Percentiles rank a stretch among this genome's conserved stretches.
Conservation (phyloP, 2,113 vertebrate species). For the Heterotilapia buettikoferi region DNA sequence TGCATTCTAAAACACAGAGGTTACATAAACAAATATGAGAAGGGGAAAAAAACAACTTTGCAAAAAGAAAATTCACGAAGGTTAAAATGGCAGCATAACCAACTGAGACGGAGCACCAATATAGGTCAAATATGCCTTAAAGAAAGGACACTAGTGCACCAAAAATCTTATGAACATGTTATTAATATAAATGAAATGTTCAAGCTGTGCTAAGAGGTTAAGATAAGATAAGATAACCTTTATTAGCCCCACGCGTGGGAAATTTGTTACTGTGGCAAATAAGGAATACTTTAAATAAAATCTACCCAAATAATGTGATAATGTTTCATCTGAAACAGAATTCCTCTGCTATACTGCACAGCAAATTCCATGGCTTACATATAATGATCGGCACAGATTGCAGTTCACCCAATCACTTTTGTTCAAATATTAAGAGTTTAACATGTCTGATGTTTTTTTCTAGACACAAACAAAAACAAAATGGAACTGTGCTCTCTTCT, state of each 20-base stretch:
- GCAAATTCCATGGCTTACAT: neutral
- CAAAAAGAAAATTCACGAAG: neutral
- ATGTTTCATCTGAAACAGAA: neutral
- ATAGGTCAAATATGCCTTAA: neutral
- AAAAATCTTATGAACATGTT: neutral
- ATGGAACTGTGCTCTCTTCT: neutral
- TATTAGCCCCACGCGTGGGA: neutral
- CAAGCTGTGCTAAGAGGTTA: neutral
- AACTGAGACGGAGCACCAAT: neutral
- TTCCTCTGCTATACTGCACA: neutral
- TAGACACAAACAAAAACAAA: neutral
- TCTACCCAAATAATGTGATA: neutral
- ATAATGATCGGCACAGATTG: neutral
- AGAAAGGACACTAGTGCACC: neutral
- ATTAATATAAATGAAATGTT: neutral
- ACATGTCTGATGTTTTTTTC: neutral
- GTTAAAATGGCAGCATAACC: neutral
- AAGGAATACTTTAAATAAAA: neutral
- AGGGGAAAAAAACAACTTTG: neutral
- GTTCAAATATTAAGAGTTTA: neutral
- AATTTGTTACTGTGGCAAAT: neutral
- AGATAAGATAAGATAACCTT: neutral
- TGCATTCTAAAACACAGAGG: constrained; percentile 11
- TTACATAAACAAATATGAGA: constrained; percentile 7
- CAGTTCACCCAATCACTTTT: neutral